A percentile compares a stretch with the other conserved stretches of the same genome.
phyloP scores from a whole-genome alignment of 2,113 vertebrate genomes.

The Anoura caudifer region DNA sequence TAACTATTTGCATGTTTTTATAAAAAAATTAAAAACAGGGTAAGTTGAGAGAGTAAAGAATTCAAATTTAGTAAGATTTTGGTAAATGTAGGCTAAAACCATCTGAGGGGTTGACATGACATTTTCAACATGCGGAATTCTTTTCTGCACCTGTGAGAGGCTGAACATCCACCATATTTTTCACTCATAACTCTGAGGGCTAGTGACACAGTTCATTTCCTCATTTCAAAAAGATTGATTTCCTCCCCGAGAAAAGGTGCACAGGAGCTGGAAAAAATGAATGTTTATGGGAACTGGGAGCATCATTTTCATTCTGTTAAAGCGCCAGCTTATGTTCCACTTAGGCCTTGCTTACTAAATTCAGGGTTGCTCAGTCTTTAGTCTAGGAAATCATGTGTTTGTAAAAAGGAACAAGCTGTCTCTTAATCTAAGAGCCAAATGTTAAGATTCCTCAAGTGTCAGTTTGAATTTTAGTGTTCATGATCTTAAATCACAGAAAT shows the following conservation, averaged over 20 bases:
- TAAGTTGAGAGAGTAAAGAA: not conserved
- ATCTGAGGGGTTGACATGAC: not conserved
- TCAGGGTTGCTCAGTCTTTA: conserved; percentile 16
- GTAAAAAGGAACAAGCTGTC: conserved; percentile 49
- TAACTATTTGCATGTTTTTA: not conserved
- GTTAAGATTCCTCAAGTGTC: conserved; percentile 36
- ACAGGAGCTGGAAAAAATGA: conserved; percentile 34
- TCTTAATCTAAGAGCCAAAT: conserved; percentile 47
- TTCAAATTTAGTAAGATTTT: not conserved
- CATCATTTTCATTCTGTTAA: conserved; percentile 1
- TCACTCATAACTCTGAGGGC: conserved; percentile 45
- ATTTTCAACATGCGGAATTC: conserved; percentile 20
- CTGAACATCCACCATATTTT: conserved; percentile 33
- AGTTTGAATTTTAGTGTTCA: not conserved
- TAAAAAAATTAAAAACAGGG: not conserved
- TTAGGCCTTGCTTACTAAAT: conserved; percentile 22
- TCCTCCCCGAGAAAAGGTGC: not conserved
- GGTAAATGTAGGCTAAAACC: not conserved
- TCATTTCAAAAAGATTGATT: conserved; percentile 62
- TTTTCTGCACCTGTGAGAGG: not conserved
- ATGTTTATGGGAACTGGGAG: conserved; percentile 10
- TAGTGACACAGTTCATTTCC: conserved; percentile 57
- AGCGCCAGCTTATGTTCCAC: conserved; percentile 17
- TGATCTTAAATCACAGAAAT: not conserved
- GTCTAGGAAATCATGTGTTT: conserved; percentile 9